phyloP scores from a whole-genome alignment of 2,797 vertebrate genomes.

The Rhinogobio ventralis region DNA sequence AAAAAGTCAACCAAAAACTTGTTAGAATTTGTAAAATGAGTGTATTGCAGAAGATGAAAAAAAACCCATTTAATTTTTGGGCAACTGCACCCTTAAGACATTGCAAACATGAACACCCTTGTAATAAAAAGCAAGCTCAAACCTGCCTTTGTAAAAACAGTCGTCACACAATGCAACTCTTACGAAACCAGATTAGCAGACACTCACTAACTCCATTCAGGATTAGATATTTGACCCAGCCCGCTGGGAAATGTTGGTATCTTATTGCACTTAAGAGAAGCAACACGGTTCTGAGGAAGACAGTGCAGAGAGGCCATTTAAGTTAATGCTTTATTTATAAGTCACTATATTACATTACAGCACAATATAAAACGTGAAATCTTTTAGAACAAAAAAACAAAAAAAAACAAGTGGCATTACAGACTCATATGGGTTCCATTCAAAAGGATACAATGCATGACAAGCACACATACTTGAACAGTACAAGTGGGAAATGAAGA shows the following conservation, averaged over 20 bases:
- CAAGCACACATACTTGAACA: conserved; percentile 39
- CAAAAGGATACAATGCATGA: conserved; percentile 49
- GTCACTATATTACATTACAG: conserved; percentile 63
- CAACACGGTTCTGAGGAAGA: not conserved
- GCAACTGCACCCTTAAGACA: not conserved
- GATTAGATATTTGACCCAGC: not conserved
- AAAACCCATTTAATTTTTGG: too few species aligned
- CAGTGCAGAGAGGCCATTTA: not conserved
- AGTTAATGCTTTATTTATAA: conserved; percentile 76
- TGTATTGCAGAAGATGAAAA: too few species aligned
- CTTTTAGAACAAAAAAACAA: conserved; percentile 52
- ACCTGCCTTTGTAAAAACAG: conserved; percentile 1
- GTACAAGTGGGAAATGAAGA: conserved; percentile 52
- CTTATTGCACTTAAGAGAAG: not conserved
- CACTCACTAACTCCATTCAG: not conserved
- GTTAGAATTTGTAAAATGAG: too few species aligned
- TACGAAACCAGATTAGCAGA: conserved; percentile 28
- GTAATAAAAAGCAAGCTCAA: conserved; percentile 44
- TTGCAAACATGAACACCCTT: not conserved
- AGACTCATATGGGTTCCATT: conserved; percentile 36
- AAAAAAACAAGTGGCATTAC: conserved; percentile 55
- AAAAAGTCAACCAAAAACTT: not conserved
- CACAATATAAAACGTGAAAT: conserved; percentile 77
- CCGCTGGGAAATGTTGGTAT: not conserved
- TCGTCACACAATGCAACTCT: not conserved